Percentiles rank a stretch among this genome's conserved stretches.
Evolutionary conservation across 1,140 invertebrate species (phyloP).

Genomic region (Trissolcus basalis): DNA sequence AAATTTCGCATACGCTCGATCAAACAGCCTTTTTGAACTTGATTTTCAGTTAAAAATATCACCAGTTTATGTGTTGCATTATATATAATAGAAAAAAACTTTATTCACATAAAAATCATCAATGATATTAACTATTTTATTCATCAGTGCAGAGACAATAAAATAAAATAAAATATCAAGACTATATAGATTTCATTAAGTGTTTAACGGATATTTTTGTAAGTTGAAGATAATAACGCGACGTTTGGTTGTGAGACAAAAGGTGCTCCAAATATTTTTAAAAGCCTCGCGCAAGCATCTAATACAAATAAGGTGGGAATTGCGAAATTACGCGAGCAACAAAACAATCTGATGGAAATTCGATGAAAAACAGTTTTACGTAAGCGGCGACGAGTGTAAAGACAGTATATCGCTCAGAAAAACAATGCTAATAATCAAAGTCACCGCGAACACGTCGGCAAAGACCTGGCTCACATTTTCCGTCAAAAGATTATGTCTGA

Average conservation of each 20-base stretch:
- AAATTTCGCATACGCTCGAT: not conserved
- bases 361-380: conserved; percentile 15
- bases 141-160: not conserved
- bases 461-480: not conserved
- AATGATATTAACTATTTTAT: no score
- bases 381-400: conserved; percentile 4
- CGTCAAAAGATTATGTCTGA: no score
- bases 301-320: not conserved
- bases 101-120: no score
- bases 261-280: not conserved
- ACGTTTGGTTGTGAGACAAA: not conserved
- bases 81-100: no score
- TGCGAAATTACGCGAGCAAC: conserved; percentile 1
- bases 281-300: not conserved
- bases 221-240: conserved; percentile 2
- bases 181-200: no score
- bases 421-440: conserved; percentile 4
- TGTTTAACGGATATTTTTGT: conserved; percentile 9
- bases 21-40: not conserved
- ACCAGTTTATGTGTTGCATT: no score
- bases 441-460: not conserved
- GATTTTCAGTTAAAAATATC: not conserved
- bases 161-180: not conserved
- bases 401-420: conserved; percentile 7
- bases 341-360: conserved; percentile 8